Conservation (phyloP, 2,113 vertebrate species). For the western clawed frog (Xenopus tropicalis) region DNA sequence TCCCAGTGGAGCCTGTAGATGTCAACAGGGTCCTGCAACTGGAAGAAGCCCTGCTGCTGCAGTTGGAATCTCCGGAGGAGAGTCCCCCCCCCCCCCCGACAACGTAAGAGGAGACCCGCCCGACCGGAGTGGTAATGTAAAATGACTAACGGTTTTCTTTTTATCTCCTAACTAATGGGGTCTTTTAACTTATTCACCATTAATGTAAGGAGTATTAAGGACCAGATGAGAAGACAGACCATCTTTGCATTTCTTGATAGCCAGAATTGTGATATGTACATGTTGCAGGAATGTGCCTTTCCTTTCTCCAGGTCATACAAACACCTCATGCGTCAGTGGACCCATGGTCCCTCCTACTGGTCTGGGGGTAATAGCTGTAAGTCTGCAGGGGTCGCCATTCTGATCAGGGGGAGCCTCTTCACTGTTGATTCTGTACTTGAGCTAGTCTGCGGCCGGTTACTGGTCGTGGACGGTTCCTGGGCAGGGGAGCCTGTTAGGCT, state of each 20-base stretch:
- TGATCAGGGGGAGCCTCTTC: not conserved
- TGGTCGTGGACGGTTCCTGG: constrained; percentile 10
- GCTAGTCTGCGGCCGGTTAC: not conserved
- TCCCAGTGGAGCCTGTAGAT: too few species aligned
- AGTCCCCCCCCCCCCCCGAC: too few species aligned
- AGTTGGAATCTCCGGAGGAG: too few species aligned
- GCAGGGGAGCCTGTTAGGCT: constrained; percentile 5
- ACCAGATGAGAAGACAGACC: not conserved
- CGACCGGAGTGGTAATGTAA: not conserved
- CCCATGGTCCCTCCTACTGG: constrained; percentile 8
- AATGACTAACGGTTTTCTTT: not conserved
- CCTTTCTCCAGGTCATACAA: not conserved
- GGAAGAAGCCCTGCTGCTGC: too few species aligned
- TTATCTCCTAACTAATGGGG: not conserved
- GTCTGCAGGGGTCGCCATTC: not conserved
- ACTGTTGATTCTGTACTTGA: not conserved
- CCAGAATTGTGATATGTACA: not conserved
- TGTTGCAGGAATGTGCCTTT: not conserved
- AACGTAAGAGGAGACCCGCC: not conserved
- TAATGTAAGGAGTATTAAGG: constrained; percentile 3
- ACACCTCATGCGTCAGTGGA: not conserved
- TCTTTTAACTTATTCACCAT: not conserved
- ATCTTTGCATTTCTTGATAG: not conserved
- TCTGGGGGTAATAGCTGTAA: not conserved
- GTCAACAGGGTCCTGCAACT: rapidly evolving